Percentiles rank a stretch among this genome's conserved stretches.
These are phyloP conservation scores for Ceratosolen fusciceps DNA, from an alignment of 1,140 invertebrate genomes.

Conservation along the genomic window DNA sequence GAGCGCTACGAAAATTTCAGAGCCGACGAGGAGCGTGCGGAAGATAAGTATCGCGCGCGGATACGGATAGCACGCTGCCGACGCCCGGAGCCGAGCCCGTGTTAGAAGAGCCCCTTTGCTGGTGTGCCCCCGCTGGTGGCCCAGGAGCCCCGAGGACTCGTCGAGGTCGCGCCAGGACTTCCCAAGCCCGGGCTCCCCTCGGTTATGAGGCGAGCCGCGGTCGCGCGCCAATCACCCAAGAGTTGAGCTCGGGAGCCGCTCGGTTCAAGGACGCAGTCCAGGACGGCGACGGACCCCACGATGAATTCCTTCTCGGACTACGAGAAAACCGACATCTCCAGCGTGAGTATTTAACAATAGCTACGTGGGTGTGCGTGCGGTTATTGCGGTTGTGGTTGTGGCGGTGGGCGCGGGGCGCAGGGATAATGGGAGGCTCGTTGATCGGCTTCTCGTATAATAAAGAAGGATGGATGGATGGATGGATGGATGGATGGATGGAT, in stretches of 20 bases:
- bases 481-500: too few species aligned
- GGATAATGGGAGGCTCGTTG: too few species aligned
- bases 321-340: slow-evolving; percentile 53
- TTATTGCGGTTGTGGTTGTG: too few species aligned
- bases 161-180: not conserved
- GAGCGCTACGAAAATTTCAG: slow-evolving; percentile 27
- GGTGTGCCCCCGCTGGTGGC: not conserved
- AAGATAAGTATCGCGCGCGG: slow-evolving; percentile 20
- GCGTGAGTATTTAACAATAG: slow-evolving; percentile 62
- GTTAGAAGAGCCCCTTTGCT: not conserved
- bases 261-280: not conserved
- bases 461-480: too few species aligned
- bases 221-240: not conserved
- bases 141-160: not conserved
- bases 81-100: slow-evolving; percentile 5
- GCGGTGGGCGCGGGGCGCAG: too few species aligned
- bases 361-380: too few species aligned
- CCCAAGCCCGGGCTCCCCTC: not conserved
- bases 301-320: slow-evolving; percentile 58
- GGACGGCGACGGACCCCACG: not conserved
- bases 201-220: not conserved
- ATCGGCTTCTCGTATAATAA: too few species aligned
- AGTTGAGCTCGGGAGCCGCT: not conserved
- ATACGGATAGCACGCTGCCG: slow-evolving; percentile 6
- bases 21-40: slow-evolving; percentile 22